Percentiles rank a stretch among this genome's conserved stretches.
These are phyloP conservation scores for Lagorchestes hirsutus DNA, from an alignment of 2,797 vertebrate species.

Conservation along the genomic window DNA sequence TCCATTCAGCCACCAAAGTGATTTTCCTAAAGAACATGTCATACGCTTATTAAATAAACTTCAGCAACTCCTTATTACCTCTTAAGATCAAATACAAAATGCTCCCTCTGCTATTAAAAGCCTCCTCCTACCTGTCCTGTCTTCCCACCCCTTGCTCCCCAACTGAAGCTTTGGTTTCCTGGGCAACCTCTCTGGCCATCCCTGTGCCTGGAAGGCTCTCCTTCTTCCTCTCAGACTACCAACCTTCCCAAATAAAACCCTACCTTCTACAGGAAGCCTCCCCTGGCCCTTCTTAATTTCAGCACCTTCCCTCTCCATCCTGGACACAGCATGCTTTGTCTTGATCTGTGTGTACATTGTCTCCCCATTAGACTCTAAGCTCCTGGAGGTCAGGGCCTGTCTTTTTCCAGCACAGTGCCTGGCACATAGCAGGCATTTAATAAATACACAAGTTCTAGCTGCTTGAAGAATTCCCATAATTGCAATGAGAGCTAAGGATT, in stretches of 20 bases:
- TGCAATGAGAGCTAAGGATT: neutral
- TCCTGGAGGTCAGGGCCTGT: no score
- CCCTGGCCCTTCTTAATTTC: neutral
- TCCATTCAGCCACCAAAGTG: neutral
- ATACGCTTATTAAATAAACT: neutral
- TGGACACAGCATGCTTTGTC: neutral
- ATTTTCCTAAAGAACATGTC: neutral
- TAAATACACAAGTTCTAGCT: neutral
- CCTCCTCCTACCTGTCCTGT: neutral
- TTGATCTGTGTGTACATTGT: neutral
- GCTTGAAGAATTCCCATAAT: neutral
- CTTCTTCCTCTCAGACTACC: neutral
- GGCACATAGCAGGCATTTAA: neutral
- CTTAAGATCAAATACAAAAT: neutral
- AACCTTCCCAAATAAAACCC: neutral
- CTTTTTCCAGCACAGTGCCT: neutral
- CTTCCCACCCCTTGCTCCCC: neutral
- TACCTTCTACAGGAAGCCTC: neutral
- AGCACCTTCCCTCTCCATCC: neutral
- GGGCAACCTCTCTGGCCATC: neutral
- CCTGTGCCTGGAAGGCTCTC: neutral
- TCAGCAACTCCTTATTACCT: neutral
- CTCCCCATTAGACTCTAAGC: neutral
- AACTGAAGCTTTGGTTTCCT: neutral
- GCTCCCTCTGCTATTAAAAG: neutral